These are phyloP conservation scores for Oxytorus armatus DNA, from an alignment of 2,888 invertebrate species.

Conservation along the genomic window DNA sequence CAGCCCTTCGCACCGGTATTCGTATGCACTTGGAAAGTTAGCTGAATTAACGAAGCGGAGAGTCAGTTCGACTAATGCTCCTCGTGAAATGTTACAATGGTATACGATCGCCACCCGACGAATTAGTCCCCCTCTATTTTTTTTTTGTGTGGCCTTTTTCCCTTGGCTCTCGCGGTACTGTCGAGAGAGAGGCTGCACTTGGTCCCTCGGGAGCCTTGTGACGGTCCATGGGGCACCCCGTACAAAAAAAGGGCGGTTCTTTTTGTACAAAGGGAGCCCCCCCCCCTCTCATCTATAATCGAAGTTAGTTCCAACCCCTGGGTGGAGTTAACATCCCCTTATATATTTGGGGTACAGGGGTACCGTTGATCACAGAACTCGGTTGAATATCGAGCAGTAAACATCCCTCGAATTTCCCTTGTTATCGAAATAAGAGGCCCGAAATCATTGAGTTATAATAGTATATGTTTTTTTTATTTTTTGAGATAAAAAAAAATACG, in stretches of 20 bases:
- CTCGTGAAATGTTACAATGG: slow-evolving; percentile 37
- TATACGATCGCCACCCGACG: slow-evolving; percentile 79
- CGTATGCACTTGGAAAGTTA: not conserved
- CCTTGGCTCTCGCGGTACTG: slow-evolving; percentile 55
- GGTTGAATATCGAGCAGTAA: slow-evolving; percentile 72
- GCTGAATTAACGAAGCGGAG: slow-evolving; percentile 49
- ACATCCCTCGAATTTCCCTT: slow-evolving; percentile 52
- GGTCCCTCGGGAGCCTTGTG: slow-evolving; percentile 67
- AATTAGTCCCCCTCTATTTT: slow-evolving; percentile 81
- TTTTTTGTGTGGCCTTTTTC: slow-evolving; percentile 76
- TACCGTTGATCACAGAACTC: slow-evolving; percentile 75
- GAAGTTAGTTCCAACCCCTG: slow-evolving; percentile 79
- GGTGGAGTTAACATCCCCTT: slow-evolving; percentile 81
- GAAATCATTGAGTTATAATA: not conserved
- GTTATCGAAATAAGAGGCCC: not conserved
- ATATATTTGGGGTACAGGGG: slow-evolving; percentile 72
- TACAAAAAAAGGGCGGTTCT: slow-evolving; percentile 80
- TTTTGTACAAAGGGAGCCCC: slow-evolving; percentile 75
- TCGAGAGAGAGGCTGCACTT: slow-evolving; percentile 31
- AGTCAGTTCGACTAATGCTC: slow-evolving; percentile 27
- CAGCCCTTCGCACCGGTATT: too few species aligned
- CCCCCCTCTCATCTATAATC: too few species aligned
- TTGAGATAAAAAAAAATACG: not conserved
- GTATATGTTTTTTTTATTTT: slow-evolving; percentile 7
- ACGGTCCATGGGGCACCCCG: slow-evolving; percentile 73